Conservation (phyloP, 1,140 invertebrate genomes). For the Aphis craccivora region DNA sequence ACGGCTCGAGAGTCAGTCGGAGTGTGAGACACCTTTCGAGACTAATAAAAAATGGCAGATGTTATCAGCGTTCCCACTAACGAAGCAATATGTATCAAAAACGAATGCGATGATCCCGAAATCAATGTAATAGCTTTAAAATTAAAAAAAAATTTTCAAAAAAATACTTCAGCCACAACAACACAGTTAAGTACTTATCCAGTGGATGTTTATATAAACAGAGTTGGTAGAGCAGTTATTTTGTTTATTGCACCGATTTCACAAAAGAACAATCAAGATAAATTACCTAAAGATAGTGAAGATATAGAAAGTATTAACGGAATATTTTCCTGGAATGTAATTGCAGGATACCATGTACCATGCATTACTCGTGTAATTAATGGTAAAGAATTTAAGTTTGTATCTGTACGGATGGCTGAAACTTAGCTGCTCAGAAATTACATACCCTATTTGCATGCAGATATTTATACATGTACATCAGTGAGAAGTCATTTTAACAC, state of each 20-base stretch:
- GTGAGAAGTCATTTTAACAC: slow-evolving; percentile 94
- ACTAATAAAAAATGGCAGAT: too few species aligned
- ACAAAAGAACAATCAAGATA: too few species aligned
- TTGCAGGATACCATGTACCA: slow-evolving; percentile 82
- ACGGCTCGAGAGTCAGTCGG: too few species aligned
- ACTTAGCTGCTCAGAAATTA: slow-evolving; percentile 84
- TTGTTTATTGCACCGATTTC: background rate
- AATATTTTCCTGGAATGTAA: slow-evolving; percentile 90
- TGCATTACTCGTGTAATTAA: slow-evolving; percentile 86
- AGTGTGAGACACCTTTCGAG: too few species aligned
- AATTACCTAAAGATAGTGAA: slow-evolving; percentile 16
- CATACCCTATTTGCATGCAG: slow-evolving; percentile 80
- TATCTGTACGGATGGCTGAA: slow-evolving; percentile 90
- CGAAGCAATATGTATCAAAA: too few species aligned
- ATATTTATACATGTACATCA: slow-evolving; percentile 86
- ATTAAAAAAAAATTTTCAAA: too few species aligned
- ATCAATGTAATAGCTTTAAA: too few species aligned
- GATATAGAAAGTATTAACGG: too few species aligned
- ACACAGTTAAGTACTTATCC: background rate
- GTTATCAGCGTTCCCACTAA: too few species aligned
- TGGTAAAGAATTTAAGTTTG: slow-evolving; percentile 86
- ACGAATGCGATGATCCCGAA: too few species aligned
- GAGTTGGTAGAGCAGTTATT: background rate
- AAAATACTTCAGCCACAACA: slow-evolving; percentile 70
- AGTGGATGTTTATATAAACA: slow-evolving; percentile 40